Base-by-base conservation (phyloP, 2,888 invertebrate species). In the Sycophila texana region DNA sequence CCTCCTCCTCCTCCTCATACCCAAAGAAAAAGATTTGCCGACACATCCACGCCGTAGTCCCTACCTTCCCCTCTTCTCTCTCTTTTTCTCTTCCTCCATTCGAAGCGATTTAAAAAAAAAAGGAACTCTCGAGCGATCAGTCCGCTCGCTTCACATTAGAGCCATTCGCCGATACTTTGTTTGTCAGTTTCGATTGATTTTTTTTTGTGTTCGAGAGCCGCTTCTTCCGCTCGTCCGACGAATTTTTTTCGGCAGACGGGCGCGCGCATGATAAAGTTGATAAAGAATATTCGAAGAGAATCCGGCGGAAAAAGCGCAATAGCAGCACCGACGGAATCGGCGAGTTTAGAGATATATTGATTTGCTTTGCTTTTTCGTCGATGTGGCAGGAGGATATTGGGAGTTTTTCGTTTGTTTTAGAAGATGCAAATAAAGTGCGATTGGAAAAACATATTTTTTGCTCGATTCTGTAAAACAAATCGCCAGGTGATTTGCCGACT, bases 141-240 rank as follows among this genome's bases (percentile, higher is more conserved):
- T 39, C 47, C 18, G 53, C 49, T 71, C 30, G 55, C 49, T 73
- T 67, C 47, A 18, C 57, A 73, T 73, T 49, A 58, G 51, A 79
- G 65, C 74, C 74, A 47, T 75, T 74, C 70, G 66, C 63, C 79
- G 74, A 70, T 79, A 79, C 49, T 75, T 68, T 60, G 20, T 60
- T 74, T 57, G 73, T 70, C 70, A 74, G 22, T 78, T 68, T 68
- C 68, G 39, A 67, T 61, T 30, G 20, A 16, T 51, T 49, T 1
- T 74, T 51, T 68, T 10, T 58, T 68, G 66, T 66, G 49, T 26
- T 51, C 53, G 53, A 49, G 47, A 22, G 10, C 7, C 16, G 26
- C n/a, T 14, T 12, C 39, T 39, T 39, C 39, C 39, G 22, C 30
- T 26, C 49, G 74, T 67, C 18, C 16, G 20, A 39, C 51, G 60